Conservation (phyloP, 2,797 vertebrate species). For the Lithobates sylvaticus region DNA sequence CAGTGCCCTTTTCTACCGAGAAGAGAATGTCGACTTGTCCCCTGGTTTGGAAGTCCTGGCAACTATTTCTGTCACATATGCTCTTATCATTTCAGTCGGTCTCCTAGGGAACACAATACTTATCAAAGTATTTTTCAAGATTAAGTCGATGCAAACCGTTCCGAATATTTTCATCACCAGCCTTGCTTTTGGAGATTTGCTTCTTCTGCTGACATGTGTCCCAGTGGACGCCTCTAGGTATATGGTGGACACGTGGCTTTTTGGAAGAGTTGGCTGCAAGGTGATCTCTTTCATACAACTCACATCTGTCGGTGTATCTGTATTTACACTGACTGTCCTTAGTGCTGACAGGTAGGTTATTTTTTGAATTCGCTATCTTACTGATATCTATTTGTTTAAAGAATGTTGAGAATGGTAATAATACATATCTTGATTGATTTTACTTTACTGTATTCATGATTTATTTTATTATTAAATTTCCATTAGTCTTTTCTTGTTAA, state of each 20-base stretch:
- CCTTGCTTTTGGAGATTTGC: conserved; percentile 80
- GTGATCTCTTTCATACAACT: conserved; percentile 82
- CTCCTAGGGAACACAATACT: conserved; percentile 82
- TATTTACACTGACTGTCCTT: conserved; percentile 83
- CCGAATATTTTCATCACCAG: conserved; percentile 85
- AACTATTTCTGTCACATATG: conserved; percentile 75
- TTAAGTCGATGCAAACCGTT: conserved; percentile 83
- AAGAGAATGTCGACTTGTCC: conserved; percentile 70
- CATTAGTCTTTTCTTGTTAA: no score
- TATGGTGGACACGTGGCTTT: conserved; percentile 79
- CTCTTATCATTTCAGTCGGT: conserved; percentile 80
- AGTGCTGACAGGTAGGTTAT: conserved; percentile 83
- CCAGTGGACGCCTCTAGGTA: conserved; percentile 80
- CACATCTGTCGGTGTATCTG: conserved; percentile 82
- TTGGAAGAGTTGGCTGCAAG: conserved; percentile 81
- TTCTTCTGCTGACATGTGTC: conserved; percentile 81
- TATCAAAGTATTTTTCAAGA: conserved; percentile 84
- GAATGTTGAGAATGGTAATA: neutral
- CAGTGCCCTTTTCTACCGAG: conserved; percentile 58
- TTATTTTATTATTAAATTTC: neutral
- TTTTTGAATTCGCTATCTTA: neutral
- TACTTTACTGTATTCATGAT: neutral
- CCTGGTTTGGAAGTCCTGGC: conserved; percentile 77
- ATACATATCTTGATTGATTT: neutral
- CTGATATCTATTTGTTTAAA: neutral